phyloP scores from a whole-genome alignment of 2,113 vertebrate genomes.

The Neotoma lepida region DNA sequence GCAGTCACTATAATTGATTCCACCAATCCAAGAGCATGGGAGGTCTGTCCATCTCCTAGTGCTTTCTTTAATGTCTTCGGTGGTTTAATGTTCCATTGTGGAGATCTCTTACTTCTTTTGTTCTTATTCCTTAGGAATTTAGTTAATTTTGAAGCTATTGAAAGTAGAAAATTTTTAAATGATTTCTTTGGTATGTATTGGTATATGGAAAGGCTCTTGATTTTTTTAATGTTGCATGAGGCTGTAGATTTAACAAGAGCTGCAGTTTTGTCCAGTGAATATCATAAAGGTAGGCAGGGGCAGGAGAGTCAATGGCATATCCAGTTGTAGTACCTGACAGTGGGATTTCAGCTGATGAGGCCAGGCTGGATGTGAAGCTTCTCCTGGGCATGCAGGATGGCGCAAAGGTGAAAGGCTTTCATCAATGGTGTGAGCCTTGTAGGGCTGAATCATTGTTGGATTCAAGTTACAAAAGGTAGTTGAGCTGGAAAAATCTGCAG shows the following conservation, averaged over 20 bases:
- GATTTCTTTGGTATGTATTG: background rate
- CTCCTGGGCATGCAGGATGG: background rate
- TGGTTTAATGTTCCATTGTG: too few species aligned
- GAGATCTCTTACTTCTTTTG: background rate
- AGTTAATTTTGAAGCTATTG: background rate
- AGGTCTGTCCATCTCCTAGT: background rate
- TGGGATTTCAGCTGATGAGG: background rate
- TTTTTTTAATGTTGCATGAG: background rate
- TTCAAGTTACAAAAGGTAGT: background rate
- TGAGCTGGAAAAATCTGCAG: background rate
- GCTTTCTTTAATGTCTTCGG: background rate
- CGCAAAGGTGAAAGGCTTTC: background rate
- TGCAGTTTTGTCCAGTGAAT: background rate
- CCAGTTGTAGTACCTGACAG: background rate
- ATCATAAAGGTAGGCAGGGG: background rate
- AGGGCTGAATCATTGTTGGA: background rate
- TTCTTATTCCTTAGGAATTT: background rate
- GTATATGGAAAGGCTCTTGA: background rate
- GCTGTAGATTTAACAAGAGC: background rate
- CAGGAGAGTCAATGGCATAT: rapidly evolving
- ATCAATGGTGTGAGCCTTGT: background rate
- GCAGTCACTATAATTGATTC: background rate
- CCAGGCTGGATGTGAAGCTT: background rate
- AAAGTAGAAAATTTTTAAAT: background rate
- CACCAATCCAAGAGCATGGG: background rate